Conservation (phyloP, 2,113 vertebrate genomes). For the Glareola pratincola region DNA sequence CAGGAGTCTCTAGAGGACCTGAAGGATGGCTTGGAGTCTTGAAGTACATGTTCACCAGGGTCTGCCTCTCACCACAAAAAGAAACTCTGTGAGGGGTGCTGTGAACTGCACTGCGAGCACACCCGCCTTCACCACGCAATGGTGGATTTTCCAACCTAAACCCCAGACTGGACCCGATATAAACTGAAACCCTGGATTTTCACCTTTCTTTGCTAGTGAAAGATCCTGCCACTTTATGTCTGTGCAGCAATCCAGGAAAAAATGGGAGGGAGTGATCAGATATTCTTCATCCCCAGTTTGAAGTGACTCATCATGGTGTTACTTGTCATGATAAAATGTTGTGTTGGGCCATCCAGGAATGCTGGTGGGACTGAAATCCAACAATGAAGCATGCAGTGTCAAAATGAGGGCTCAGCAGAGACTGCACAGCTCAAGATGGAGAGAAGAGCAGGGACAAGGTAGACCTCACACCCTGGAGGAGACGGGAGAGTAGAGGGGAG, state of each 20-base stretch:
- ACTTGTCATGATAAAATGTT: not conserved
- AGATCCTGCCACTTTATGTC: not conserved
- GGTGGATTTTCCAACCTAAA: not conserved
- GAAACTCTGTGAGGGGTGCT: not conserved
- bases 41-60: not conserved
- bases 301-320: not conserved
- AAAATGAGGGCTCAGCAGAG: not conserved
- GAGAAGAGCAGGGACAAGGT: not conserved
- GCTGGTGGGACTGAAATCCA: not conserved
- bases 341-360: not conserved
- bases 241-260: not conserved
- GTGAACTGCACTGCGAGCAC: not conserved
- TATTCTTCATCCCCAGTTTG: not conserved
- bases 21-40: not conserved
- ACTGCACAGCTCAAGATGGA: not conserved
- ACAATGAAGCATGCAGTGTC: not conserved
- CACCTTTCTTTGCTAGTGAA: not conserved
- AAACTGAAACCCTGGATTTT: not conserved
- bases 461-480: not conserved
- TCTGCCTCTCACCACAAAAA: not conserved
- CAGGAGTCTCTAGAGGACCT: not conserved
- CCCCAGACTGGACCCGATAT: not conserved
- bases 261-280: not conserved
- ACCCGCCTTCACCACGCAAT: fast-evolving
- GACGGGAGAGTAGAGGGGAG: not conserved